These are phyloP conservation scores for Leucopsar rothschildi DNA, from an alignment of 2,113 vertebrate species.

Conservation along the genomic window DNA sequence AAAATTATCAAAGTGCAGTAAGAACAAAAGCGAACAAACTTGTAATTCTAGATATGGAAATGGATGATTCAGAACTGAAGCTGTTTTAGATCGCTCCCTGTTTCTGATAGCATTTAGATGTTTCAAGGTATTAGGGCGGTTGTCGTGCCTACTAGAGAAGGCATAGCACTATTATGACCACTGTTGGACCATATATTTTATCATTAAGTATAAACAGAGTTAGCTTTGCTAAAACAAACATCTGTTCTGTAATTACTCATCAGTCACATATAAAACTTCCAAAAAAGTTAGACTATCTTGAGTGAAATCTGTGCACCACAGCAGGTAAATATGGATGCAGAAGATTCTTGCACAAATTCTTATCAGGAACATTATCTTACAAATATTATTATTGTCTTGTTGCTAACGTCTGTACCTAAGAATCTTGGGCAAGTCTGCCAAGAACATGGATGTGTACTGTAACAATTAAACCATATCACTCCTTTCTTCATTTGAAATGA, in stretches of 20 bases:
- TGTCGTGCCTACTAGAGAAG: not conserved
- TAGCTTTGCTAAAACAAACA: not conserved
- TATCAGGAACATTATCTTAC: not conserved
- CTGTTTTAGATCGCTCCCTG: not conserved
- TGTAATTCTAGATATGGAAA: not conserved
- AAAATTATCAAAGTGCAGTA: not conserved
- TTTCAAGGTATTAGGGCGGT: not conserved
- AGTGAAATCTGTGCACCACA: not conserved
- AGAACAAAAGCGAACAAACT: not conserved
- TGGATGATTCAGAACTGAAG: not conserved
- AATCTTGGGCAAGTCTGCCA: not conserved
- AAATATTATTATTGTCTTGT: not conserved
- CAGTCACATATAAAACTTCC: not conserved
- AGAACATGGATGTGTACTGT: not conserved
- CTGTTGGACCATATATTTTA: not conserved
- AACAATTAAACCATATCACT: not conserved
- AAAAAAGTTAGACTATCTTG: not conserved
- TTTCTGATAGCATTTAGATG: not conserved
- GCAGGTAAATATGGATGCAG: not conserved
- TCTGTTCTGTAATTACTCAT: not conserved
- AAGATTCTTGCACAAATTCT: not conserved
- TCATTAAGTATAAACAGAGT: not conserved
- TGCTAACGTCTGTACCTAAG: not conserved
- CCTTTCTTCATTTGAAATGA: not conserved
- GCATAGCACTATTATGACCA: not conserved